Evolutionary conservation across 2,797 vertebrate species (phyloP), one percentile per base, ranked within the genome.

Genomic region (Takifugu ocellatus): DNA sequence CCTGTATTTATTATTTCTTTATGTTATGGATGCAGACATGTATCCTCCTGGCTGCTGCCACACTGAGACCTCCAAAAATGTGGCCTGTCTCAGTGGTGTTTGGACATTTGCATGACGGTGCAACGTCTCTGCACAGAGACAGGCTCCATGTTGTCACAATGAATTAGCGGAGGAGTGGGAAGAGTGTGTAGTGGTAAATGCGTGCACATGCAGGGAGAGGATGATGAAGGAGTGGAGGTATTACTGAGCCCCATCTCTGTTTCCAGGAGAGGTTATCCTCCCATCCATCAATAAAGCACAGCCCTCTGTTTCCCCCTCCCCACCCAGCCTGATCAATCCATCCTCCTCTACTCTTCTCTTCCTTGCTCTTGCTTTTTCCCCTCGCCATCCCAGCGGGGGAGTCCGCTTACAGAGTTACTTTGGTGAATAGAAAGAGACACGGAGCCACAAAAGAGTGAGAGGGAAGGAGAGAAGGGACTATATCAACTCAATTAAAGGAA

Each of bases 341-440:
- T 69, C 59, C 61, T 64, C 53, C 51, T 71, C 76, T 71, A 21
- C 21, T 21, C 21, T 21, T 21, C 21, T 21, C 21, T 21, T 63
- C 62, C 65, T 64, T 39, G n/a, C 63, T 60, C 59, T 77, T 80
- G 70, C 81, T 84, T 74, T 86, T 70, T 80, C 45, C 45, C 45
- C 6, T 21, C 21, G 6, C 24, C n/a, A 59, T 82, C 87, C 83
- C 86, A 24, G 33, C 9, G 85, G 90, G 78, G 76, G 83, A 84
- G 77, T 92, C 83, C 29, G 66, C 71, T 92, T 90, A 88, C 90
- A 61, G 66, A 64, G 55, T 76, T 69, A 72, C 11, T 63, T 74
- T 75, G 71, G 78, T 53, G 68, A 58, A 2, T 24, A 63, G 70
- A 14, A 21, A 61, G 63, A 67, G 75, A 69, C 1, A 25, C 25